phyloP scores from a whole-genome alignment of 37 sponge, comb jelly and placozoan genomes.

The Beroe ovata region DNA sequence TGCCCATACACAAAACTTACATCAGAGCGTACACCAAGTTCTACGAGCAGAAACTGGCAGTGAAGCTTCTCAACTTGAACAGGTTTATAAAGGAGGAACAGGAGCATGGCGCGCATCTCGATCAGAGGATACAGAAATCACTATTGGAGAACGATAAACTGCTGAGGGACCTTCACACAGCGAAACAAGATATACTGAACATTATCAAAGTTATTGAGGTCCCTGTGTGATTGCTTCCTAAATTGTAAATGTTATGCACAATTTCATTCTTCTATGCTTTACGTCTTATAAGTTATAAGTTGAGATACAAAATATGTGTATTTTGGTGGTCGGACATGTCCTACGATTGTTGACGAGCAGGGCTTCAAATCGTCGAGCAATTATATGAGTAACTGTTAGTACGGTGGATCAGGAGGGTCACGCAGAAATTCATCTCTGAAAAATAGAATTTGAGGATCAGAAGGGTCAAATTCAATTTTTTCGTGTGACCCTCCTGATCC shows the following conservation, averaged over 20 bases:
- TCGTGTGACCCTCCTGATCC: no score
- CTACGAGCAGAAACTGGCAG: conserved; percentile 65
- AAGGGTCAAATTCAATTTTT: no score
- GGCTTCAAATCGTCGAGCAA: no score
- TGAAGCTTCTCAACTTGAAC: conserved; percentile 52
- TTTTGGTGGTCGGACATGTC: no score
- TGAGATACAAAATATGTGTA: no score
- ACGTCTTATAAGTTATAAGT: not conserved
- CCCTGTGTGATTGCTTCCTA: conserved; percentile 20
- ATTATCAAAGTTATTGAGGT: conserved; percentile 29
- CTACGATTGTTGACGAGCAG: no score
- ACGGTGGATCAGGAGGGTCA: no score
- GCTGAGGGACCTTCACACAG: conserved; percentile 15
- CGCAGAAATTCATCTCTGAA: no score
- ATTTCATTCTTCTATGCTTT: not conserved
- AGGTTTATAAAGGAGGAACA: conserved; percentile 55
- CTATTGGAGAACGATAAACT: conserved; percentile 25
- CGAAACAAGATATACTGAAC: conserved; percentile 40
- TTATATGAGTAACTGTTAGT: no score
- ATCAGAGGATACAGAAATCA: conserved; percentile 26
- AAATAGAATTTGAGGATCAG: no score
- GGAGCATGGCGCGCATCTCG: not conserved
- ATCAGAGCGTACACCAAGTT: conserved; percentile 50
- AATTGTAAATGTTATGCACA: not conserved
- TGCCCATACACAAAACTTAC: conserved; percentile 48